Base-by-base conservation (phyloP, 2,113 vertebrate genomes). In the Dendropsophus ebraccatus region DNA sequence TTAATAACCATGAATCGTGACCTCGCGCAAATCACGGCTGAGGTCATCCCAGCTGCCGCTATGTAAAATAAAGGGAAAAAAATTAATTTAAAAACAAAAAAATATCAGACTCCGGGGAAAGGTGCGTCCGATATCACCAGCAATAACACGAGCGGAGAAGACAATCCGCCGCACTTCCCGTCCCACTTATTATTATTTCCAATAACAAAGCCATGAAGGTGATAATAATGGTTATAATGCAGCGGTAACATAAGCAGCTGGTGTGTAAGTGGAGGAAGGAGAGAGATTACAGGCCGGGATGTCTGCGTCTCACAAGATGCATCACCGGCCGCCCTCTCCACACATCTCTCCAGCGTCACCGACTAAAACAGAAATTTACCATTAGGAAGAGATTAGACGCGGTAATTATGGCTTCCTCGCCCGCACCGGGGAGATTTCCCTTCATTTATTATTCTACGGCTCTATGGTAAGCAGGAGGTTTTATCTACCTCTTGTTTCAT, bases 351-450 rank as follows among this genome's bases (percentile, higher is more conserved):
- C 30, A 72, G 14, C 41, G 49, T 83, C 16, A 70, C 28, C 77
- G 23, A 74, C 84, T 45, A 49, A 30, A 75, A 50, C 73, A 83
- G 77, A 52, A 30, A 74, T 49, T 88, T 89, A 81, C 74, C 88
- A 12, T 87, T 90, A 88, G 87, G 54, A 77, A 78, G 67, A 7
- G 74, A 87, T 90, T 87, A 85, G 54, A n/a, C 89, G 4, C 6
- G 77, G 58, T 88, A 87, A 89, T 84, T 89, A 23, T 47, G 86
- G 76, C 88, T 88, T 83, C 89, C 60, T 87, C 60, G 56, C 17
- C 69, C 89, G 65, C n/a, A 82, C 89, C 84, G 19, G 12, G 67
- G 9, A 52, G 58, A 50, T 90, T 35, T 87, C 23, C 82, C 50
- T 35, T 85, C 41, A 52, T 77, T 77, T 86, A 86, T 86, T 70